Evolutionary conservation across 2,888 invertebrate genomes (phyloP), one percentile per base, ranked within the genome.

Genomic region (Endotricha flammealis): DNA sequence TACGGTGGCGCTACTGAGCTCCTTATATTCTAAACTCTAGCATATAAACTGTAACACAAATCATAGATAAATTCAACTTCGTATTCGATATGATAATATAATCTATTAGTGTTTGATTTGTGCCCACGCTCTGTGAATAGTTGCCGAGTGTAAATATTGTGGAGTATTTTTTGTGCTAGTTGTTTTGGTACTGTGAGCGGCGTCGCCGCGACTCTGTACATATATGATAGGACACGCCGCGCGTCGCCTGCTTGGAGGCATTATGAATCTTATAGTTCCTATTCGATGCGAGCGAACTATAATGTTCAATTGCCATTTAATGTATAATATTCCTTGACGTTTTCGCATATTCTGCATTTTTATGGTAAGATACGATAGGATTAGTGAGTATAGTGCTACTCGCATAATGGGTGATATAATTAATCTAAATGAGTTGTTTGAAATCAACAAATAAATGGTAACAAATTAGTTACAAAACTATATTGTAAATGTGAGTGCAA

Each of bases 181-280:
- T 72, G 76, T 77, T 74, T 75, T 68, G 70, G 68, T 75, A 71
- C 61, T 58, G 67, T 58, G 62, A 57, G 64, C 57, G 62, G 53
- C 50, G 50, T 55, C 56, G 58, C 50, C 58, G 62, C 49, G 53
- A 50, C 58, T 41, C 45, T 80, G 79, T 80, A 78, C 53, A 70
- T 72, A 80, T 69, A 73, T 50, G 27, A 40, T 63, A 64, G 50
- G 46, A 50, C 44, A 39, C 44, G 44, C 40, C 44, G 54, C 32
- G 41, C 14, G 40, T 44, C 47, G 53, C 57, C 69, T 64, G 64
- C 64, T 64, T 61, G 65, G 74, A 74, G 83, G 83, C 82, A 82
- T 82, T 79, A 77, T 85, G 83, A 83, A 87, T 87, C 68, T 87
- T 86, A 87, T 87, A 87, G 87, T 87, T 87, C 87, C 87, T 87